phyloP scores from a whole-genome alignment of 2,888 invertebrate genomes.

The Sinohyriopsis cumingii region DNA sequence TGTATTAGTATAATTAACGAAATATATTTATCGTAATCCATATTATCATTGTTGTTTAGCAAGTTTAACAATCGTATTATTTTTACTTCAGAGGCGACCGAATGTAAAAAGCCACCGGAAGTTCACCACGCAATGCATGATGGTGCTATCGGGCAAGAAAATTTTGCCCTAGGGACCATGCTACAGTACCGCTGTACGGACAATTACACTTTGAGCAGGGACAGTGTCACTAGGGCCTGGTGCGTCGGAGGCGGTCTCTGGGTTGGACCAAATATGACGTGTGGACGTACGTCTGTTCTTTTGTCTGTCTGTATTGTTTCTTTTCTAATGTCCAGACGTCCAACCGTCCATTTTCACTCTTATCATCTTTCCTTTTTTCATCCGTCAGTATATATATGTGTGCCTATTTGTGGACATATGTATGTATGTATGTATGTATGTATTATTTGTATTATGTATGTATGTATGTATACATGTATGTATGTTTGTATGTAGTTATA shows the following conservation, averaged over 20 bases:
- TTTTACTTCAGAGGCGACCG: slow-evolving; percentile 35
- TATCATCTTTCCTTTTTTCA: no score
- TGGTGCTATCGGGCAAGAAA: slow-evolving; percentile 83
- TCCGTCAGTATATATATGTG: no score
- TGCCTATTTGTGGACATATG: no score
- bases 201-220: slow-evolving; percentile 85
- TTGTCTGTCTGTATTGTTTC: slow-evolving; percentile 7
- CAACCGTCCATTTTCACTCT: no score
- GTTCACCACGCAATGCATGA: slow-evolving; percentile 78
- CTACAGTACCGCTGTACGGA: slow-evolving; percentile 94
- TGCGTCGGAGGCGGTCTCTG: slow-evolving; percentile 91
- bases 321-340: no score
- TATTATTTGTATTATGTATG: no score
- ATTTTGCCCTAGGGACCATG: slow-evolving; percentile 90
- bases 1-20: no score
- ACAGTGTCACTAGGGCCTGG: slow-evolving; percentile 93
- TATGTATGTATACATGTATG: no score
- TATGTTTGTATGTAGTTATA: no score
- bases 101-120: slow-evolving; percentile 72
- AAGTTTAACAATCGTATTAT: no score
- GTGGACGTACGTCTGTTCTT: slow-evolving; percentile 83
- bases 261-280: slow-evolving; percentile 97
- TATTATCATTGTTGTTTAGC: no score
- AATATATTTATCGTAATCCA: background rate
- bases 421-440: no score